Conservation (phyloP, 2,113 vertebrate species). For the Cochlearius cochlearius region DNA sequence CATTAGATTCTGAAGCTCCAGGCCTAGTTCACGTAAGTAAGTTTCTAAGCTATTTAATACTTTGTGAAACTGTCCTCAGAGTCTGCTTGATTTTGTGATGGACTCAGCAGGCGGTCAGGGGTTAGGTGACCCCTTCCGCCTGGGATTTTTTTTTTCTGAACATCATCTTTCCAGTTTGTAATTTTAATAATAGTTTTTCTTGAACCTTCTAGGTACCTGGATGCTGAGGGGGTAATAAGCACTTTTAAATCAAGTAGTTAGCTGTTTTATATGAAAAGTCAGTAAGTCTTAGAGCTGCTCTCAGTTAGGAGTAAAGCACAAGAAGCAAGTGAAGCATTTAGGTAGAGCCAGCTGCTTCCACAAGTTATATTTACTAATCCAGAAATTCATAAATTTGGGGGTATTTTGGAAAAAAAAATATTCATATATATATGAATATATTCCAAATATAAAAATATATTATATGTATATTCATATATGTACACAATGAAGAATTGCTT, state of each 20-base stretch:
- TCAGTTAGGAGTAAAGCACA: neutral
- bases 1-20: neutral
- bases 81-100: neutral
- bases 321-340: neutral
- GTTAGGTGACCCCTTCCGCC: neutral
- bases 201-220: neutral
- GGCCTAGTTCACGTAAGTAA: neutral
- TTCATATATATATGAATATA: neutral
- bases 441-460: neutral
- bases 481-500: neutral
- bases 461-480: neutral
- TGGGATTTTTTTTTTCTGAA: neutral
- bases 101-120: neutral
- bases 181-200: neutral
- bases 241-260: neutral
- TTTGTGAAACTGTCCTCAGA: neutral
- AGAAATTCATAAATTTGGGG: neutral
- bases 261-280: neutral
- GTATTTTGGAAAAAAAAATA: neutral
- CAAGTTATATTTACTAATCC: neutral
- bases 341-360: neutral
- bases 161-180: neutral
- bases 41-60: neutral
- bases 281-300: neutral
- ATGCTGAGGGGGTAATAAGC: neutral